A percentile compares a stretch with the other conserved stretches of the same genome.
These are phyloP conservation scores for Orchesella cincta DNA, from an alignment of 1,140 invertebrate genomes.

Conservation along the genomic window DNA sequence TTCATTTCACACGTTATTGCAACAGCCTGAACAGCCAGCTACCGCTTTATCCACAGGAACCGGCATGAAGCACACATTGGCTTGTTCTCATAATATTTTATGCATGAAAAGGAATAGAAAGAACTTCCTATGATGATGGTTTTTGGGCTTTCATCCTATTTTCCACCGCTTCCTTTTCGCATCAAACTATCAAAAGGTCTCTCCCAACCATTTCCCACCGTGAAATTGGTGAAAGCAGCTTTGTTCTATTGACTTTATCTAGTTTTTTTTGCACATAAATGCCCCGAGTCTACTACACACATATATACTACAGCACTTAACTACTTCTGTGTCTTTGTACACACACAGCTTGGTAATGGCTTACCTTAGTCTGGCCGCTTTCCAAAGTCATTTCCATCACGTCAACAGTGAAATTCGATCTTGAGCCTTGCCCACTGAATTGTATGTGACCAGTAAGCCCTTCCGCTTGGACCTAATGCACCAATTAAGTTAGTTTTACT, in stretches of 20 bases:
- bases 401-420: constrained; percentile 87
- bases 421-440: constrained; percentile 75
- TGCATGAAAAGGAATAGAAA: background rate
- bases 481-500: background rate
- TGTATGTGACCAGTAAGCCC: constrained; percentile 86
- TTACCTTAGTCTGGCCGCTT: constrained; percentile 72
- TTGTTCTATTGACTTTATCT: constrained; percentile 9
- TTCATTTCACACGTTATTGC: constrained; percentile 24
- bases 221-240: constrained; percentile 23
- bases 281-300: too few species aligned
- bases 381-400: constrained; percentile 90
- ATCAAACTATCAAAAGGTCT: background rate
- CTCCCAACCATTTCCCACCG: background rate
- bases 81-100: constrained; percentile 1
- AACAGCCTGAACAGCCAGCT: background rate
- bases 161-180: constrained; percentile 2
- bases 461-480: constrained; percentile 82
- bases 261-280: background rate
- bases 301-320: too few species aligned
- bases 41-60: background rate
- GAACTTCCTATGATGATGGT: background rate
- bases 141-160: background rate
- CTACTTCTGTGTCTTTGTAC: too few species aligned
- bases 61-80: background rate
- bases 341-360: background rate